phyloP scores from a whole-genome alignment of 1,140 invertebrate genomes.

The Laupala kohalensis region DNA sequence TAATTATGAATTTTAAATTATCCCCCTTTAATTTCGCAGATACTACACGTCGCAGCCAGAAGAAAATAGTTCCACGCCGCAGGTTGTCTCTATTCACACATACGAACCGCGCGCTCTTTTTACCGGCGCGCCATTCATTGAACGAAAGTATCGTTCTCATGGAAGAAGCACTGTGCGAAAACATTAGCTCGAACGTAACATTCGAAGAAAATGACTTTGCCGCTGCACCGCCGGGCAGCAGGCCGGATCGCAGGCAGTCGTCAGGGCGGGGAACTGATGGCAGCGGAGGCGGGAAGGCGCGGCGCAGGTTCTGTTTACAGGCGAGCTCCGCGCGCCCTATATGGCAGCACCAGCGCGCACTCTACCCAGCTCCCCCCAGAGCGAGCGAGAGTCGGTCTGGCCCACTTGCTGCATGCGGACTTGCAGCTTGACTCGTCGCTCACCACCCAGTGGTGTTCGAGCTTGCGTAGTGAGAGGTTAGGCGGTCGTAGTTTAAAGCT shows the following conservation, averaged over 20 bases:
- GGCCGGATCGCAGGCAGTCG: too few relatives aligned
- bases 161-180: neutral
- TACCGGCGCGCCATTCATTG: neutral
- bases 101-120: neutral
- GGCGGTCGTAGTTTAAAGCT: neutral
- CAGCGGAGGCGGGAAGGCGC: too few relatives aligned
- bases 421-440: neutral
- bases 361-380: conserved; percentile 3
- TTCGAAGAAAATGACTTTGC: neutral
- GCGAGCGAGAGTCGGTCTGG: conserved; percentile 5
- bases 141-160: neutral
- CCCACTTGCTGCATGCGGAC: conserved; percentile 7
- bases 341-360: conserved; percentile 10
- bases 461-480: conserved; percentile 6
- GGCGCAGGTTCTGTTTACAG: conserved; percentile 14
- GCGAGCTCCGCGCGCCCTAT: conserved; percentile 12
- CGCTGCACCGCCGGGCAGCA: too few relatives aligned
- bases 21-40: too few relatives aligned
- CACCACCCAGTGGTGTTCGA: conserved; percentile 11
- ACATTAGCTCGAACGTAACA: neutral
- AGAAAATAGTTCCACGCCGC: too few relatives aligned
- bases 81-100: neutral
- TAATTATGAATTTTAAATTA: too few relatives aligned
- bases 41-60: too few relatives aligned
- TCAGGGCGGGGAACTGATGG: neutral